These are phyloP conservation scores for Julus scanicus DNA, from an alignment of 2,888 invertebrate genomes.

Conservation along the genomic window DNA sequence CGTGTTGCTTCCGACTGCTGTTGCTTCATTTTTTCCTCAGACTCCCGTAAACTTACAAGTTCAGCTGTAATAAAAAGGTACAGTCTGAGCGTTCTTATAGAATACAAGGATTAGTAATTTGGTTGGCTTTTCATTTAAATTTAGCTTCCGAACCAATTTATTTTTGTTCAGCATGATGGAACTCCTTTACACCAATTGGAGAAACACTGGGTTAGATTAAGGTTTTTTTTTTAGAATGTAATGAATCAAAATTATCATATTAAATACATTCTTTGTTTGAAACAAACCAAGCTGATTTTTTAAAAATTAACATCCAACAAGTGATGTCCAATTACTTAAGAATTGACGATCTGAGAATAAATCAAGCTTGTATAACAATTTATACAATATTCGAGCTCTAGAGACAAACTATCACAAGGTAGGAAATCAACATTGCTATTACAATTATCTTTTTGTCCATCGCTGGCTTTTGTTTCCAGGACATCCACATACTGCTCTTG, in stretches of 20 bases:
- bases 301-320: too few relatives aligned
- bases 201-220: too few relatives aligned
- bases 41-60: slow-evolving; percentile 77
- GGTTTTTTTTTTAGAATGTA: too few relatives aligned
- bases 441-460: slow-evolving; percentile 60
- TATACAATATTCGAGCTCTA: background rate
- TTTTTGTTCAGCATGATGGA: too few relatives aligned
- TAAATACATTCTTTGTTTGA: too few relatives aligned
- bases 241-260: too few relatives aligned
- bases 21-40: slow-evolving; percentile 81
- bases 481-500: slow-evolving; percentile 81
- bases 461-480: slow-evolving; percentile 76
- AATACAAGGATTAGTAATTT: background rate
- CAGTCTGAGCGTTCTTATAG: background rate
- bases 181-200: too few relatives aligned
- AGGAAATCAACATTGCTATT: background rate
- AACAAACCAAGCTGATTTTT: too few relatives aligned
- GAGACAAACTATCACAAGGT: background rate
- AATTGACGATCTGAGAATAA: background rate
- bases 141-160: too few relatives aligned
- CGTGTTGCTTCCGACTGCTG: slow-evolving; percentile 88
- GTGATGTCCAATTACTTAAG: too few relatives aligned
- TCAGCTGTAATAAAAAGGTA: slow-evolving; percentile 72
- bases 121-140: too few relatives aligned
- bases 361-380: background rate